Base-by-base conservation (phyloP, 2,888 invertebrate species). In the Ornithoptera alexandrae region DNA sequence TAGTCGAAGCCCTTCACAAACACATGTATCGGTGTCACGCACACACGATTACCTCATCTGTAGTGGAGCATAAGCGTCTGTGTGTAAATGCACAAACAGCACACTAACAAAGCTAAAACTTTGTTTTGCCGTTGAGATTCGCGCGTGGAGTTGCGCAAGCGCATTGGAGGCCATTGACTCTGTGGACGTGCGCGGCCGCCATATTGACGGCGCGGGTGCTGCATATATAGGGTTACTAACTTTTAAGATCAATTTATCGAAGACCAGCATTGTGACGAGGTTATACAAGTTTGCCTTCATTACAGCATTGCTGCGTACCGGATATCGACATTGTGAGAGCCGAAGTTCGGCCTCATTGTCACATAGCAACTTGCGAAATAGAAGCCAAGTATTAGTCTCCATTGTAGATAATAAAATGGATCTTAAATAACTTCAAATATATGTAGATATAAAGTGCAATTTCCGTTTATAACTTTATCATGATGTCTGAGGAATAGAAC, bases 101-200 rank as follows among this genome's bases (percentile, higher is more conserved):
- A 84, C 85, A 84, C 86, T 80, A 73, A 76, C 74, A 76, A 73
- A 75, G 74, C 74, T 76, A 83, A 84, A 86, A 89, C 84, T 89
- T 89, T 90, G 90, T 92, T 92, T 92, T 89, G 91, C 88, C 82
- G 89, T 89, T 84, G 89, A 92, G 92, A 92, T 92, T 92, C 91
- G 92, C 90, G 90, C 87, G 90, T 87, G 88, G 81, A 80, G 87
- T 92, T 92, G 92, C 91, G 92, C 92, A 92, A 92, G 89, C 88
- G 85, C 83, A 82, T 76, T 81, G 79, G 86, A 88, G 92, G 92
- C 92, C 92, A 91, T 92, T 81, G 91, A 92, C 92, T 92, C 92
- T 89, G 87, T 79, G 77, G 74, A 81, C 80, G 79, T 81, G 80
- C 78, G 79, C 78, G 84, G 85, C 85, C 79, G 89, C 86, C 88